Conservation (phyloP, 2,888 invertebrate genomes). For the Trachelus iudaicus region DNA sequence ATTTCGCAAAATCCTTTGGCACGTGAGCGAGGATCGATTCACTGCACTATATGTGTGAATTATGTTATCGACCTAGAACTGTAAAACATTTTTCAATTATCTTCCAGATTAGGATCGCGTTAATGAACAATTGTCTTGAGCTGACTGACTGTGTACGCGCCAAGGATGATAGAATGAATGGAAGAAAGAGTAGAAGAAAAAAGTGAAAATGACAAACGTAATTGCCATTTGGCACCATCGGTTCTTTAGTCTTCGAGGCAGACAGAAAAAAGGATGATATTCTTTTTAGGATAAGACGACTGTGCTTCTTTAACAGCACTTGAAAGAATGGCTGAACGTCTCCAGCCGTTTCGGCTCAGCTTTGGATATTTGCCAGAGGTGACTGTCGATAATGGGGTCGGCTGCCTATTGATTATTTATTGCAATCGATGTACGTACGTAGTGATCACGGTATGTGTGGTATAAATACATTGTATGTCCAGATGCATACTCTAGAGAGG, state of each 20-base stretch:
- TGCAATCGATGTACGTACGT: conserved; percentile 18
- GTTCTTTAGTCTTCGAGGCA: background rate
- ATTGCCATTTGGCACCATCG: background rate
- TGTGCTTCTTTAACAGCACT: background rate
- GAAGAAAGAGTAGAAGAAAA: background rate
- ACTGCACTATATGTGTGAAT: background rate
- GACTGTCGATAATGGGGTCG: conserved; percentile 37
- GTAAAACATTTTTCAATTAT: background rate
- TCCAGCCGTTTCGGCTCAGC: background rate
- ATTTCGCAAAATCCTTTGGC: too few species aligned
- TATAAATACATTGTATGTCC: background rate
- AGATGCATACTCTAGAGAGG: background rate
- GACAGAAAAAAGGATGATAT: background rate
- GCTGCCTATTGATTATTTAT: conserved; percentile 40
- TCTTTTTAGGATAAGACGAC: background rate
- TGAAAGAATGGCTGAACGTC: background rate
- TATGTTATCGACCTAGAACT: background rate
- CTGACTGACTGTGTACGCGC: background rate
- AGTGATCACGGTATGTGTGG: background rate
- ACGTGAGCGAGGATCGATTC: too few species aligned
- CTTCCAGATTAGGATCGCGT: background rate
- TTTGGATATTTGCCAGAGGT: conserved; percentile 35
- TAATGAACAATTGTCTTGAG: background rate
- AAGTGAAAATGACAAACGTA: background rate
- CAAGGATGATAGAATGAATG: background rate